phyloP scores from a whole-genome alignment of 2,797 vertebrate species.

The Apogon hyalosoma region DNA sequence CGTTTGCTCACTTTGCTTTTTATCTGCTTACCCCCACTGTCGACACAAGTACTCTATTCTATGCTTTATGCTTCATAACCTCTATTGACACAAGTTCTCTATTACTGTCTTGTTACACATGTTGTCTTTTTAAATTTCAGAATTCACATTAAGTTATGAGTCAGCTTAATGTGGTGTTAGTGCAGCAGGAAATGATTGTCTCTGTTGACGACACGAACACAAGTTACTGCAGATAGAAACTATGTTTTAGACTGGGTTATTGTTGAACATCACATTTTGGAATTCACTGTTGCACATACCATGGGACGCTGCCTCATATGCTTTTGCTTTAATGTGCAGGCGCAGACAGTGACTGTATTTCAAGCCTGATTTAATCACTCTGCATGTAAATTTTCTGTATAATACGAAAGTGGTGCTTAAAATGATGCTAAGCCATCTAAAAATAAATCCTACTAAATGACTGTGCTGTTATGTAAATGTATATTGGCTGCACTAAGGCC shows the following conservation, averaged over 20 bases:
- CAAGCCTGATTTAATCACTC: neutral
- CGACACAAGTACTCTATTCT: slow-evolving; percentile 19
- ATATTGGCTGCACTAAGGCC: neutral
- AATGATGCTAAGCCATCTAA: slow-evolving; percentile 11
- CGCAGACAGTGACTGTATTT: neutral
- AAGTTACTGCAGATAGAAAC: neutral
- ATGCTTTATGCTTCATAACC: too few species aligned
- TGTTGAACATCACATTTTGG: slow-evolving; percentile 14
- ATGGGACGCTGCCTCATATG: neutral
- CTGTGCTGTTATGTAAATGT: slow-evolving; percentile 2
- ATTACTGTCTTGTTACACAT: neutral
- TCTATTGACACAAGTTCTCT: slow-evolving; percentile 23
- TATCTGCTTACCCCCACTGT: slow-evolving; percentile 19
- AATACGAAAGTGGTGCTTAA: neutral
- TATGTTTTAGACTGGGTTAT: slow-evolving; percentile 12
- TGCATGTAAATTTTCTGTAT: neutral
- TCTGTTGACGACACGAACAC: slow-evolving; percentile 8
- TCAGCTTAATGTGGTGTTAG: neutral
- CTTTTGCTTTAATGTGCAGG: neutral
- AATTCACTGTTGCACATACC: neutral
- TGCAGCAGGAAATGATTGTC: neutral
- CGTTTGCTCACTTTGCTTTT: slow-evolving; percentile 20
- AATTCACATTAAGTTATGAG: neutral
- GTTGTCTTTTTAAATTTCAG: neutral
- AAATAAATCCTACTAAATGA: slow-evolving; percentile 11